Evolutionary conservation across 2,113 vertebrate species (phyloP).

Genomic region (Epinephelus lanceolatus): DNA sequence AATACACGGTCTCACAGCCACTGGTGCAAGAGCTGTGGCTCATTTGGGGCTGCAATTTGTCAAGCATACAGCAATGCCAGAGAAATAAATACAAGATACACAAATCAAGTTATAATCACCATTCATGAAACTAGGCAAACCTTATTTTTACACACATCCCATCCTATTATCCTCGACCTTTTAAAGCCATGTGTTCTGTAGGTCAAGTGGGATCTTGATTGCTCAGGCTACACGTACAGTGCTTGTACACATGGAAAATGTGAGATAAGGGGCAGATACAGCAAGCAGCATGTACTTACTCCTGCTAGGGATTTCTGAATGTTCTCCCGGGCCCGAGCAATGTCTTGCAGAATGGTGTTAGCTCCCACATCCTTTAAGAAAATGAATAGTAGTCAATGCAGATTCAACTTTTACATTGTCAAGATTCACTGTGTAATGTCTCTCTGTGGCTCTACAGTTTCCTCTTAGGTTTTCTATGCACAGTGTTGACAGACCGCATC

Average conservation of each 20-base stretch:
- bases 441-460: background rate
- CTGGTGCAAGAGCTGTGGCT: background rate
- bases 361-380: constrained; percentile 90
- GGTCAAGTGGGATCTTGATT: background rate
- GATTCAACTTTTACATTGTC: background rate
- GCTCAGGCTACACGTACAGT: background rate
- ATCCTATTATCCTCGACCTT: background rate
- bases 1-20: background rate
- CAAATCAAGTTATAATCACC: background rate
- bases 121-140: background rate
- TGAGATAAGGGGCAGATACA: background rate
- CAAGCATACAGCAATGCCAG: background rate
- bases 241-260: background rate
- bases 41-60: no score
- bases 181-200: background rate
- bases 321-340: constrained; percentile 96
- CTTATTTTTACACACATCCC: accelerated
- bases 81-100: background rate
- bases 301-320: constrained; percentile 99
- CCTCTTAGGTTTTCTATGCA: no score
- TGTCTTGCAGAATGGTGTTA: constrained; percentile 96
- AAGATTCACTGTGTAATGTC: background rate
- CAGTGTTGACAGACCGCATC: background rate
- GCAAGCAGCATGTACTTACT: constrained; percentile 85
- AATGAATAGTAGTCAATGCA: background rate